phyloP scores from a whole-genome alignment of 1,140 invertebrate genomes.

The Hylyphantes graminicola region DNA sequence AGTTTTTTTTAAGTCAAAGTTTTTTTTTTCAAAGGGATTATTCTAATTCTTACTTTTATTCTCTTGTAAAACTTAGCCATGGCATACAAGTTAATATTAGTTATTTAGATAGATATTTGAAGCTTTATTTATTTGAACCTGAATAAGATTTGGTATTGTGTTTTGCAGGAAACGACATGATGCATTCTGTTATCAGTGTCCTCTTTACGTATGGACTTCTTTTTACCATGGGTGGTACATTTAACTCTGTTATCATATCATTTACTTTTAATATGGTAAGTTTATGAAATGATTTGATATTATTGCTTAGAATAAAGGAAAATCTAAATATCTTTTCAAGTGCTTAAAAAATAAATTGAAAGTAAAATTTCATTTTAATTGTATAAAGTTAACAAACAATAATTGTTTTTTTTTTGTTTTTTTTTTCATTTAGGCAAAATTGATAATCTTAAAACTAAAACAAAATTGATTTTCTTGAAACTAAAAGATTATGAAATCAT shows the following conservation, averaged over 20 bases:
- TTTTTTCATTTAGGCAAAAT: not conserved
- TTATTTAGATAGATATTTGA: not conserved
- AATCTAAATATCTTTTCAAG: not conserved
- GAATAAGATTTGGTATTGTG: slow-evolving; percentile 4
- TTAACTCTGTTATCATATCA: slow-evolving; percentile 74
- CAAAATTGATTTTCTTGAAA: no score
- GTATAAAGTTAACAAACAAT: no score
- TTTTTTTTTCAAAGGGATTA: no score
- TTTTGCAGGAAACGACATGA: slow-evolving; percentile 71
- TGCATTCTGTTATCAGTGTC: slow-evolving; percentile 79
- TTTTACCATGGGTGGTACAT: slow-evolving; percentile 72
- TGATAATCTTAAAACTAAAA: no score
- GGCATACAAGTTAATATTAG: not conserved
- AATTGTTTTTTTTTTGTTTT: no score
- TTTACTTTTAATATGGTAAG: slow-evolving; percentile 81
- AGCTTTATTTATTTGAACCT: not conserved
- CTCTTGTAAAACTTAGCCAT: not conserved
- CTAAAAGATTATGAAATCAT: no score
- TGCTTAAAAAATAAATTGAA: not conserved
- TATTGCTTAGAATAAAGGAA: not conserved
- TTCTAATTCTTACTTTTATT: not conserved
- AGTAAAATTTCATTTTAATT: not conserved
- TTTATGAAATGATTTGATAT: slow-evolving; percentile 1
- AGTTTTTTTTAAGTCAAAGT: no score
- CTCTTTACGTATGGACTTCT: slow-evolving; percentile 77